Percentiles rank a stretch among this genome's conserved stretches.
phyloP scores from a whole-genome alignment of 2,888 invertebrate species.

The Drepana falcataria region DNA sequence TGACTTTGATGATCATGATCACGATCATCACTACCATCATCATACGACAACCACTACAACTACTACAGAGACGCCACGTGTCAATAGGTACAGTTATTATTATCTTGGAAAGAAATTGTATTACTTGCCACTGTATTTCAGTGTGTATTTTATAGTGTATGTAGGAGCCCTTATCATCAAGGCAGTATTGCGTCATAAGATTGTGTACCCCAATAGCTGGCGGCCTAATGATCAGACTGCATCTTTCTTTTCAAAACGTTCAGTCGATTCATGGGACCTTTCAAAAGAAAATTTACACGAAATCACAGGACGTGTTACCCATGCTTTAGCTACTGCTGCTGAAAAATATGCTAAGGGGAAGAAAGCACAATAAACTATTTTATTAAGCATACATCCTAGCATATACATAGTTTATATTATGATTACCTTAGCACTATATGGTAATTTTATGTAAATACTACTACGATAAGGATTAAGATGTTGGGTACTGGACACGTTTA shows the following conservation, averaged over 20 bases:
- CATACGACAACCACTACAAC: conserved; percentile 59
- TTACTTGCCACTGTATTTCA: conserved; percentile 87
- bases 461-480: conserved; percentile 25
- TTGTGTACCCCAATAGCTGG: conserved; percentile 80
- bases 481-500: conserved; percentile 73
- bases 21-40: conserved; percentile 51
- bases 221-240: conserved; percentile 60
- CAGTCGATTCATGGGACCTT: conserved; percentile 64
- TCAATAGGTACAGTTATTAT: conserved; percentile 84
- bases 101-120: conserved; percentile 86
- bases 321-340: conserved; percentile 60
- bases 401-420: too few species aligned
- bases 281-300: conserved; percentile 71
- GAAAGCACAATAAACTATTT: conserved; percentile 20
- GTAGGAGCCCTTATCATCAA: conserved; percentile 85
- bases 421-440: too few species aligned
- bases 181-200: conserved; percentile 85
- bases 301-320: conserved; percentile 65
- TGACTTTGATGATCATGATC: conserved; percentile 60
- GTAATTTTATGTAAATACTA: conserved; percentile 8
- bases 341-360: conserved; percentile 50
- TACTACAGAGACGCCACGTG: conserved; percentile 76
- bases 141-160: conserved; percentile 84
- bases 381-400: too few species aligned
- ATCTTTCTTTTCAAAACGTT: conserved; percentile 62